Conservation (phyloP, 2,797 vertebrate species). For the Sebastes reedi region DNA sequence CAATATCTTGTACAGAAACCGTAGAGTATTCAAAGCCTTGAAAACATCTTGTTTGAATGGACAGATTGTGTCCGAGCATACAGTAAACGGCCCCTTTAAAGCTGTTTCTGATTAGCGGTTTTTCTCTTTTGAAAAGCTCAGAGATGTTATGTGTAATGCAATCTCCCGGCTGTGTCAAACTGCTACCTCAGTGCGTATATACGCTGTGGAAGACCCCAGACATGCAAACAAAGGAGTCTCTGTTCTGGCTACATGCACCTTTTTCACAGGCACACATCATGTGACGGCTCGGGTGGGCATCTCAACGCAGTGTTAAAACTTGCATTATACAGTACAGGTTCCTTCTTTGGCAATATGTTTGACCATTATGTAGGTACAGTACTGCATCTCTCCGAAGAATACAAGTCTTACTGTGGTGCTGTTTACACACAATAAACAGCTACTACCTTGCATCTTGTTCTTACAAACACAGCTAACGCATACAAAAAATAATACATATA, state of each 20-base stretch:
- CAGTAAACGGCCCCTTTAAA: slow-evolving; percentile 68
- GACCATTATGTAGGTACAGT: slow-evolving; percentile 5
- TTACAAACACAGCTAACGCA: slow-evolving; percentile 5
- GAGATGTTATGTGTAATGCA: slow-evolving; percentile 82
- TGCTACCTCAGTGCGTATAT: slow-evolving; percentile 71
- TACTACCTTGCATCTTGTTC: neutral
- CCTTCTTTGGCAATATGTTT: slow-evolving; percentile 25
- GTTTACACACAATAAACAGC: neutral
- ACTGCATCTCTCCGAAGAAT: neutral
- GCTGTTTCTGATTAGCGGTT: slow-evolving; percentile 80
- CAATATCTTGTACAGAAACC: slow-evolving; percentile 40
- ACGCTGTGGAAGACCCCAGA: slow-evolving; percentile 69
- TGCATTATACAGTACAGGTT: slow-evolving; percentile 31
- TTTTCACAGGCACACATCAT: slow-evolving; percentile 71
- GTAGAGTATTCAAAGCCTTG: slow-evolving; percentile 55
- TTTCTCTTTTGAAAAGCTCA: slow-evolving; percentile 73
- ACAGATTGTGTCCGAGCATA: slow-evolving; percentile 67
- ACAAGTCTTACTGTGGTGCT: neutral
- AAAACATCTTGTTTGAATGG: slow-evolving; percentile 73
- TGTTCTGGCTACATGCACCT: slow-evolving; percentile 73
- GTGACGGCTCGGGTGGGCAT: slow-evolving; percentile 48
- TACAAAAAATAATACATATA: neutral
- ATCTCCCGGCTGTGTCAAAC: slow-evolving; percentile 75
- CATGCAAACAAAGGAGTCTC: slow-evolving; percentile 75
- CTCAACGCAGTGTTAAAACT: slow-evolving; percentile 41